These are phyloP conservation scores for Pogonocichla stellata DNA, from an alignment of 2,113 vertebrate species.

Conservation along the genomic window DNA sequence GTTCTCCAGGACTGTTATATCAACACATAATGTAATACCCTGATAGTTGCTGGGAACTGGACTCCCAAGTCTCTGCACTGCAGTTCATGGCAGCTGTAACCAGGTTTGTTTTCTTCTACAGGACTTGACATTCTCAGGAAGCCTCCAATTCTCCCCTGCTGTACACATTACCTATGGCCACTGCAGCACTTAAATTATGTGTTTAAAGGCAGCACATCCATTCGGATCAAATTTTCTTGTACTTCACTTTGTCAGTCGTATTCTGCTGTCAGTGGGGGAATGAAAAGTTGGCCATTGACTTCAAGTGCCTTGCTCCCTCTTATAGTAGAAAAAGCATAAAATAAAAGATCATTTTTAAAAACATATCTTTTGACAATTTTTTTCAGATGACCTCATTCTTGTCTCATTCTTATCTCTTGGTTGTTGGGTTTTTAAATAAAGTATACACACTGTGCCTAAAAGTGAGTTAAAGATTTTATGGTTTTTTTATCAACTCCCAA, in stretches of 20 bases:
- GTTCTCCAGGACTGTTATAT: not conserved
- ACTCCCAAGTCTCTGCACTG: not conserved
- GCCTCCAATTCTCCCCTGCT: not conserved
- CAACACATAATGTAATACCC: not conserved
- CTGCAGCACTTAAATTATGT: not conserved
- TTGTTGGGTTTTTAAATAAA: not conserved
- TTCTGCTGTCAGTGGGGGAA: not conserved
- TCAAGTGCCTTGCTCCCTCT: not conserved
- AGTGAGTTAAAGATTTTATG: not conserved
- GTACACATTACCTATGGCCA: not conserved
- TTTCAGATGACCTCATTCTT: not conserved
- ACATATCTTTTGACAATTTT: accelerated
- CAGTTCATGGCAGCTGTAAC: not conserved
- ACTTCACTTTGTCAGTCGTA: not conserved
- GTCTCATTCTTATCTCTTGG: not conserved
- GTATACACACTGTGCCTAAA: not conserved
- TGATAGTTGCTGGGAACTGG: not conserved
- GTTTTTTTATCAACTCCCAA: not conserved
- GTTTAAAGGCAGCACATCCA: not conserved
- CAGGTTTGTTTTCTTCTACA: not conserved
- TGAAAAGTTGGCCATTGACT: not conserved
- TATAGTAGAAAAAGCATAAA: not conserved
- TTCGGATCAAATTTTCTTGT: not conserved
- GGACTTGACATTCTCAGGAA: not conserved
- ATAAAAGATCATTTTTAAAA: not conserved